These are phyloP conservation scores for Spialia ferax DNA, from an alignment of 2,888 invertebrate species.

Conservation along the genomic window DNA sequence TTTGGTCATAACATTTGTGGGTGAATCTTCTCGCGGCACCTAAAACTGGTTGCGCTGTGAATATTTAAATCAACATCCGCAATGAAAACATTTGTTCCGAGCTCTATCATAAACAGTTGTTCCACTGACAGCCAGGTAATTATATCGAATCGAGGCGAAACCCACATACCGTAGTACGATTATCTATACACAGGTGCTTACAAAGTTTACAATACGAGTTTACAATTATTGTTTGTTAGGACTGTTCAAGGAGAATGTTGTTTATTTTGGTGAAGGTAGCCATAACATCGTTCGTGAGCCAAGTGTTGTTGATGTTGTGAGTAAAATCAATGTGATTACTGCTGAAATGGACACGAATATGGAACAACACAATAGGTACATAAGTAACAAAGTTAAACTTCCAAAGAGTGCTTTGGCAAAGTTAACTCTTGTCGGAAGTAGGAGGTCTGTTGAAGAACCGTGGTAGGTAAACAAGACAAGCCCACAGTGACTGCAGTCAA, in stretches of 20 bases:
- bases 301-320: conserved; percentile 18
- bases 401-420: conserved; percentile 1
- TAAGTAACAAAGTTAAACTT: conserved; percentile 9
- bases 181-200: conserved; percentile 11
- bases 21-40: conserved; percentile 52
- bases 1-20: conserved; percentile 56
- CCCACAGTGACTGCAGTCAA: neutral
- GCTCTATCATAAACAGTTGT: conserved; percentile 12
- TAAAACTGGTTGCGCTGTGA: conserved; percentile 47
- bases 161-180: neutral
- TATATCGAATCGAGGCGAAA: conserved; percentile 9
- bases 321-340: conserved; percentile 12
- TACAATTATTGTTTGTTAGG: conserved; percentile 15
- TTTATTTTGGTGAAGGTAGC: conserved; percentile 27
- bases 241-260: conserved; percentile 24
- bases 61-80: conserved; percentile 41
- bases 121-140: conserved; percentile 11
- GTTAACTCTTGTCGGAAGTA: conserved; percentile 12
- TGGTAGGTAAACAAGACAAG: neutral
- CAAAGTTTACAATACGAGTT: conserved; percentile 5
- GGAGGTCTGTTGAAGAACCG: neutral
- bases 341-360: neutral
- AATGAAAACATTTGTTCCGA: conserved; percentile 25
- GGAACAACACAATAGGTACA: neutral
- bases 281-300: neutral